These are phyloP conservation scores for Plagodis dolabraria DNA, from an alignment of 2,888 invertebrate genomes.

Conservation along the genomic window DNA sequence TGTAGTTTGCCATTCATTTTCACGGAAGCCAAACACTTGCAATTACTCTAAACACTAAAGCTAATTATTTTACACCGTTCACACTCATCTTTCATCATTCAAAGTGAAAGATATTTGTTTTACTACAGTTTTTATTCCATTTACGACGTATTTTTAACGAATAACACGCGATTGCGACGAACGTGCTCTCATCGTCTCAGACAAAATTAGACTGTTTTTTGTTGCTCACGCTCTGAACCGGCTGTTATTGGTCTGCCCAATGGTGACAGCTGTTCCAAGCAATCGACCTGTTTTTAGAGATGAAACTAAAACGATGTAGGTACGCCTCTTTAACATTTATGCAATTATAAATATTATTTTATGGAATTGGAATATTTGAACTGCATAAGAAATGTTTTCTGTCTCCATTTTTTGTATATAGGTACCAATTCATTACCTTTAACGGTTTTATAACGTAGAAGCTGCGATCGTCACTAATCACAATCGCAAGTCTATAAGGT, in stretches of 20 bases:
- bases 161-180: constrained; percentile 41
- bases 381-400: no score
- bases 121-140: constrained; percentile 40
- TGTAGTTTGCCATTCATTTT: constrained; percentile 87
- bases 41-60: constrained; percentile 39
- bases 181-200: constrained; percentile 42
- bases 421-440: no score
- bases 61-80: constrained; percentile 50
- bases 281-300: constrained; percentile 31
- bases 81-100: constrained; percentile 52
- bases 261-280: constrained; percentile 32
- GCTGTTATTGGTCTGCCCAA: constrained; percentile 25
- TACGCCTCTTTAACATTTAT: neutral
- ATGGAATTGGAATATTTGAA: no score
- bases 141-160: constrained; percentile 55
- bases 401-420: no score
- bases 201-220: constrained; percentile 53
- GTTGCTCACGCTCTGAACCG: constrained; percentile 21
- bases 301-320: neutral
- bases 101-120: constrained; percentile 25
- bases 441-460: no score
- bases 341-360: neutral
- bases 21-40: constrained; percentile 47
- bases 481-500: no score
- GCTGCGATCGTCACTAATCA: no score